phyloP scores from a whole-genome alignment of 1,140 invertebrate genomes.

The Asbolus verrucosus region DNA sequence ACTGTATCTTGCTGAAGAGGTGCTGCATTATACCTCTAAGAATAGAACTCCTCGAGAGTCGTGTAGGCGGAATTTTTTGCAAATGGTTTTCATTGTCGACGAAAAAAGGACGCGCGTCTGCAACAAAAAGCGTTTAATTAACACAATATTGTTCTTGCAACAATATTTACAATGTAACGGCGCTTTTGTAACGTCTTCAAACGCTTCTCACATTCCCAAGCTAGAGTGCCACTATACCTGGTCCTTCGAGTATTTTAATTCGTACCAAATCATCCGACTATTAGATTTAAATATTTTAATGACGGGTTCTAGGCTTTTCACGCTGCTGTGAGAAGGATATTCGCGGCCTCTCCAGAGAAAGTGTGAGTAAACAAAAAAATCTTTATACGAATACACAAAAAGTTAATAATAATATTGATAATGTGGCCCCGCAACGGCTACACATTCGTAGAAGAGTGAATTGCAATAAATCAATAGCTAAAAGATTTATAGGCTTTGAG shows the following conservation, averaged over 20 bases:
- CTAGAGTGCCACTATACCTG: neutral
- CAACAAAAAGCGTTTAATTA: neutral
- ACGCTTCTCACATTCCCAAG: neutral
- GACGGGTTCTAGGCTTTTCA: too few species aligned
- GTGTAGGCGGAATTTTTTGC: slow-evolving; percentile 21
- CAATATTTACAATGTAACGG: neutral
- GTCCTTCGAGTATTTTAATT: neutral
- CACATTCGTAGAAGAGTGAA: too few species aligned
- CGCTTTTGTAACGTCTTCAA: neutral
- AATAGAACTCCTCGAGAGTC: neutral
- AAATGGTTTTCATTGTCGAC: neutral
- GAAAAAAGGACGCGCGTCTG: neutral
- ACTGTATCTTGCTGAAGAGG: slow-evolving; percentile 25
- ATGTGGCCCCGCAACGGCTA: too few species aligned
- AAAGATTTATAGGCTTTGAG: slow-evolving; percentile 19
- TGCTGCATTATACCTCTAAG: slow-evolving; percentile 6
- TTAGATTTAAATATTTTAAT: too few species aligned
- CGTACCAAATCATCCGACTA: too few species aligned
- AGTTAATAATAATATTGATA: too few species aligned
- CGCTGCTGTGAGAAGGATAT: too few species aligned
- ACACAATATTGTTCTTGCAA: neutral
- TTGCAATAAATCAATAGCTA: slow-evolving; percentile 14
- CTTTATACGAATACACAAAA: too few species aligned
- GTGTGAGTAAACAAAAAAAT: too few species aligned
- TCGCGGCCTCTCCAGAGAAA: too few species aligned